Base-by-base conservation (phyloP, 2,797 vertebrate genomes). In the Phylloscopus collybita region DNA sequence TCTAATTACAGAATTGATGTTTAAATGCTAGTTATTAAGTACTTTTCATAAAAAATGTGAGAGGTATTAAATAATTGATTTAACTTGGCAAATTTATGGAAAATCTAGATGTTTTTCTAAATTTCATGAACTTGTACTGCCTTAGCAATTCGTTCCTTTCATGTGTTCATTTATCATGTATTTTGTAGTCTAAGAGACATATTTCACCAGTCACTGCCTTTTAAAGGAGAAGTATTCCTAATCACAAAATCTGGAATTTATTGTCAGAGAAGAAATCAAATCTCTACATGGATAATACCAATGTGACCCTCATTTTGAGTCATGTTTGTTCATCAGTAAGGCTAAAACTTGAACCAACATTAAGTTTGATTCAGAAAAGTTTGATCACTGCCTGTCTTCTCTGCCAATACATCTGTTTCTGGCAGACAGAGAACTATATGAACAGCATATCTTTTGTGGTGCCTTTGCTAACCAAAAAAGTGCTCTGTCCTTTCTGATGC, bases 241-340 rank as follows among this genome's bases (percentile, higher is more conserved):
- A 85, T 80, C 32, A 64, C 13, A 85, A 85, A 73, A 62, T 17
- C 10, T 85, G 45, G 16, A 40, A 56, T 78, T 86, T 71, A 30
- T 69, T 20, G 11, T 88, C 18, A 42, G 50, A 72, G 18, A 53
- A 85, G 45, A 76, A 94, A 42, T 70, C 16, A 72, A 79, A 91
- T 67, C 27, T 84, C 34, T 74, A 14, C 26, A 30, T 32, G 13
- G 17, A 13, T 71, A 67, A n/a, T 29, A 50, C 18, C 53, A 13
- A 19, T 62, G 15, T 22, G 16, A 44, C 40, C 30, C 45, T 87
- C 19, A 45, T 50, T 73, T 70, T 80, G 49, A 66, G 45, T 82
- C 47, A 44, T 0, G 0, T 76, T 88, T 83, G 13, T 17, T 40
- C 0, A 1, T 29, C n/a, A 59, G 16, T 23, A 70, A 70, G 25